Conservation (phyloP, 2,113 vertebrate species). For the Lophochroa leadbeateri region DNA sequence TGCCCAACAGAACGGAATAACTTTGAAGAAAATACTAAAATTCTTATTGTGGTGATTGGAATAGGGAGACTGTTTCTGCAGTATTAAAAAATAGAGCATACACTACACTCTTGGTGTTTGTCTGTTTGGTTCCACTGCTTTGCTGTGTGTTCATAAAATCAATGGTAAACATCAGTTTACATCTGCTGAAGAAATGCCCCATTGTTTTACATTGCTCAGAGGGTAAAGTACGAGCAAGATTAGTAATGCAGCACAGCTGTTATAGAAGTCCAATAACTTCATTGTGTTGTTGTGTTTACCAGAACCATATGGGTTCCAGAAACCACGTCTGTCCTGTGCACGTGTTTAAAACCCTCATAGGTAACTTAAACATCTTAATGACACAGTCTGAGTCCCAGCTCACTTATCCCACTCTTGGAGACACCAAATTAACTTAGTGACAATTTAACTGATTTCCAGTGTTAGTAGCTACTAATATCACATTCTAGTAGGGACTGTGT, state of each 20-base stretch:
- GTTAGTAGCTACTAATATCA: background rate
- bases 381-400: background rate
- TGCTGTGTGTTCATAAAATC: background rate
- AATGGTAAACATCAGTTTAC: background rate
- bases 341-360: accelerated
- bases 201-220: background rate
- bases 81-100: background rate
- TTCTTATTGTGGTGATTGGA: background rate
- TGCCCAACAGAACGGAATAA: background rate
- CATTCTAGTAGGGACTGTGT: background rate
- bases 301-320: background rate
- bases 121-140: background rate
- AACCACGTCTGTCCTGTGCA: background rate
- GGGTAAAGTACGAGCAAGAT: background rate
- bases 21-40: background rate
- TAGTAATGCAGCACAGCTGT: background rate
- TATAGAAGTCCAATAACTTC: background rate
- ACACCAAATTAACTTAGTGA: background rate
- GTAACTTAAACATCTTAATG: background rate
- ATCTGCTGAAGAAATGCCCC: background rate
- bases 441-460: background rate
- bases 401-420: background rate
- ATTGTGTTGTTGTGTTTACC: background rate
- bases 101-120: background rate
- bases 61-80: background rate